Conservation (phyloP, 2,888 invertebrate species). For the Cheilosia variabilis region DNA sequence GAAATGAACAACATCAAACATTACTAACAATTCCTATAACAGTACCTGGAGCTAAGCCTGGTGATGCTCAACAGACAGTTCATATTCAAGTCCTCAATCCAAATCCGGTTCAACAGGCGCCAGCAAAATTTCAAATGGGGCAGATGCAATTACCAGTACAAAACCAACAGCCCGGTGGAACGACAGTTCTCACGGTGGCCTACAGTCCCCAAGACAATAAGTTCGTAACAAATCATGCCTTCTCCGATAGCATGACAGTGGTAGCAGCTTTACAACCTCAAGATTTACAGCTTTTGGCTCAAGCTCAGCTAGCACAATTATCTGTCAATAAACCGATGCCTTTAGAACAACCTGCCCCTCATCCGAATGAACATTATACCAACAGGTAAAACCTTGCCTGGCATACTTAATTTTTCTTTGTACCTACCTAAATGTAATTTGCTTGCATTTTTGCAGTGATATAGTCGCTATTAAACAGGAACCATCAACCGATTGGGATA, state of each 20-base stretch:
- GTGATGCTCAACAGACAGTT: constrained; percentile 90
- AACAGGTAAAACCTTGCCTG: constrained; percentile 23
- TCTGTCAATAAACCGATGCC: constrained; percentile 57
- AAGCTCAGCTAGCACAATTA: constrained; percentile 77
- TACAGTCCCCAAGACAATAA: constrained; percentile 88
- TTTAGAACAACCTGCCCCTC: constrained; percentile 63
- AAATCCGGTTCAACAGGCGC: constrained; percentile 84
- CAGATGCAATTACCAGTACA: constrained; percentile 90
- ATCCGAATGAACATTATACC: constrained; percentile 59
- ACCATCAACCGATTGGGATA: constrained; percentile 80
- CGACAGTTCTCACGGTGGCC: constrained; percentile 90
- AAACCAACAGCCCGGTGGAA: constrained; percentile 88
- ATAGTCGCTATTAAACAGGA: constrained; percentile 81
- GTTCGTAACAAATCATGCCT: constrained; percentile 84
- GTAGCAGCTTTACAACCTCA: constrained; percentile 88
- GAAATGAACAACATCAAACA: constrained; percentile 84
- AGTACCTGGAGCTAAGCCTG: constrained; percentile 89
- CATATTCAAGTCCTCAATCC: constrained; percentile 90
- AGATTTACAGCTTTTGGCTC: constrained; percentile 87
- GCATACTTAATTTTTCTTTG: constrained; percentile 1
- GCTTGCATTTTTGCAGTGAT: constrained; percentile 35
- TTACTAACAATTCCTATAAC: constrained; percentile 91
- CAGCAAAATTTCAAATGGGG: constrained; percentile 88
- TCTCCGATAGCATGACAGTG: constrained; percentile 87
- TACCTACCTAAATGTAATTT: background rate